Base-by-base conservation (phyloP, 2,797 vertebrate species). In the Mus spretus region DNA sequence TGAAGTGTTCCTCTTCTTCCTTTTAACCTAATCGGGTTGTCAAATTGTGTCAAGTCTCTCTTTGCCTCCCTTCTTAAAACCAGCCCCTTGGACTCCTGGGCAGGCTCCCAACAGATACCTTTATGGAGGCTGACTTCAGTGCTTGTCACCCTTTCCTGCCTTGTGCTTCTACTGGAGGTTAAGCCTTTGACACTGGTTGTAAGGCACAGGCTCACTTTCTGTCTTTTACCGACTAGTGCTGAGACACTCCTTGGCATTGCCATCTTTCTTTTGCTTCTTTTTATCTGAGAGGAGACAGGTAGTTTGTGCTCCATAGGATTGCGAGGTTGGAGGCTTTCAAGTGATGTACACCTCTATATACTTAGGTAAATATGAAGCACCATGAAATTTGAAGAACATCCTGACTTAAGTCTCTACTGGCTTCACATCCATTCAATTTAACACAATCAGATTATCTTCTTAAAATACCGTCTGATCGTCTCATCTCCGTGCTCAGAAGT, bases 1-100 rank as follows among this genome's bases (percentile, higher is more conserved):
- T 87, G 53, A 89, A 65, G 91, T 70, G 6, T 95, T 91, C 55
- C 22, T 59, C 61, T 84, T 86, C 44, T 93, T 80, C 59, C n/a
- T 20, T 22, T 34, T 24, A 65, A 31, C 93, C 83, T 95, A 89
- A 91, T 95, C 70, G 78, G 79, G 72, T 50, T 92, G 96, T 95
- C 93, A 95, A 84, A 97, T 93, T 88, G 63, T 94, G 26, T 93
- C 86, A 94, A 90, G 63, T 94, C 40, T 81, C 7, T 89, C 85
- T 96, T 94, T 95, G 63, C 75, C 65, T 65, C 34, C 15, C 83
- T 83, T 93, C 67, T 94, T 75, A 89, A 57, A 61, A 26, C 85
- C 86, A 93, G 89, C 50, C n/a, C 26, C 93, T 94, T 94, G 50
- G 26, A 22, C 86, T 83, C 80, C 70, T 75, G 1, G 47, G 40